These are phyloP conservation scores for Crotalus viridis DNA, from an alignment of 2,113 vertebrate species.

Conservation along the genomic window DNA sequence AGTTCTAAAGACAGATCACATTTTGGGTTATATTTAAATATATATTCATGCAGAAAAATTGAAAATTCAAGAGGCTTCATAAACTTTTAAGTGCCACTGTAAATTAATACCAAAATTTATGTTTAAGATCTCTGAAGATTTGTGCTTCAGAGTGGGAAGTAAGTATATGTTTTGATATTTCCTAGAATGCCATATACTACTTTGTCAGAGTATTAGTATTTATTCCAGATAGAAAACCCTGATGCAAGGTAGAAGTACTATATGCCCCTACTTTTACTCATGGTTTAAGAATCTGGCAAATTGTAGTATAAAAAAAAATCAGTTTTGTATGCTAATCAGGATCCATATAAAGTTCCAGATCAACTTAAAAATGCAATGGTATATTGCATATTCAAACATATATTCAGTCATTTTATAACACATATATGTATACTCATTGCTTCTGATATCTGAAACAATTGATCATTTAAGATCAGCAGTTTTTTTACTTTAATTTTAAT, in stretches of 20 bases:
- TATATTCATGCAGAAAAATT: neutral
- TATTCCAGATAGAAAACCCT: neutral
- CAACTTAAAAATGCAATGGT: neutral
- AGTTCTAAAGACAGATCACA: neutral
- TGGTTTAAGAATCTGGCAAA: neutral
- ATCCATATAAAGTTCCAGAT: neutral
- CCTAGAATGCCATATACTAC: neutral
- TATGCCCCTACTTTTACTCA: neutral
- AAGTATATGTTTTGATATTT: neutral
- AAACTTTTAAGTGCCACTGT: neutral
- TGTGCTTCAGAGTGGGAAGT: neutral
- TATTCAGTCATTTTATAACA: neutral
- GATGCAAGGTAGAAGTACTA: neutral
- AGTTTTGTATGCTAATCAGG: neutral
- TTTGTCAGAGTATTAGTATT: neutral
- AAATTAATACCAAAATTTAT: neutral
- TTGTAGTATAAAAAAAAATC: neutral
- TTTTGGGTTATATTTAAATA: neutral
- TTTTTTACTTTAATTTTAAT: neutral
- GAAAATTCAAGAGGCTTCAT: neutral
- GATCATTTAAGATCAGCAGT: constrained; percentile 26
- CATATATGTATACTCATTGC: neutral
- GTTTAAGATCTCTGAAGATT: neutral
- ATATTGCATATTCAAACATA: neutral
- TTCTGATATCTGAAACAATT: neutral